Evolutionary conservation across 2,888 invertebrate species (phyloP).

Genomic region (Apeira syringaria): DNA sequence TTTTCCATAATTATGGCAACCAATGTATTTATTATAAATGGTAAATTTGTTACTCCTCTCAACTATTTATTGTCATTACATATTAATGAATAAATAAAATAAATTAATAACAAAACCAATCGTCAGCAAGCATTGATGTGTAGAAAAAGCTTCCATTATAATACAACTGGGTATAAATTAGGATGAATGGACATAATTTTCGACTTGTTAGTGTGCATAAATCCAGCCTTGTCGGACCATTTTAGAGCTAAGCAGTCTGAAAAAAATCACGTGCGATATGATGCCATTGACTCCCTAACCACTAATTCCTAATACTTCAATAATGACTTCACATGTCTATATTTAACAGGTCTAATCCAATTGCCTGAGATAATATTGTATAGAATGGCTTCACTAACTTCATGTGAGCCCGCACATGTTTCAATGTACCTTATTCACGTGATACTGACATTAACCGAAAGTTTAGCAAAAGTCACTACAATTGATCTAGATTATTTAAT

Average conservation of each 20-base stretch:
- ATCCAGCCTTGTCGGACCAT: too few species aligned
- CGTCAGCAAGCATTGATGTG: too few species aligned
- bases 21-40: too few species aligned
- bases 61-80: too few species aligned
- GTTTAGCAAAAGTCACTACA: conserved; percentile 12
- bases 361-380: conserved; percentile 12
- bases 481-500: conserved; percentile 7
- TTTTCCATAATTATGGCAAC: too few species aligned
- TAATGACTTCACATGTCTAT: conserved; percentile 10
- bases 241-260: background rate
- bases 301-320: background rate
- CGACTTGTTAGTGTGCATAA: too few species aligned
- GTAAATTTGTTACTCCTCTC: too few species aligned
- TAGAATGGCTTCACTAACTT: conserved; percentile 14
- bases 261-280: background rate
- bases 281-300: background rate
- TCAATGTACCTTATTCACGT: conserved; percentile 14
- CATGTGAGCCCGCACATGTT: conserved; percentile 17
- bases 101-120: too few species aligned
- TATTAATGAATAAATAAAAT: too few species aligned
- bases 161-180: too few species aligned
- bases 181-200: too few species aligned
- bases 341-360: conserved; percentile 18
- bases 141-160: too few species aligned
- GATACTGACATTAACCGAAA: conserved; percentile 1